phyloP scores from a whole-genome alignment of 2,113 vertebrate species.

The Paramisgurnus dabryanus region DNA sequence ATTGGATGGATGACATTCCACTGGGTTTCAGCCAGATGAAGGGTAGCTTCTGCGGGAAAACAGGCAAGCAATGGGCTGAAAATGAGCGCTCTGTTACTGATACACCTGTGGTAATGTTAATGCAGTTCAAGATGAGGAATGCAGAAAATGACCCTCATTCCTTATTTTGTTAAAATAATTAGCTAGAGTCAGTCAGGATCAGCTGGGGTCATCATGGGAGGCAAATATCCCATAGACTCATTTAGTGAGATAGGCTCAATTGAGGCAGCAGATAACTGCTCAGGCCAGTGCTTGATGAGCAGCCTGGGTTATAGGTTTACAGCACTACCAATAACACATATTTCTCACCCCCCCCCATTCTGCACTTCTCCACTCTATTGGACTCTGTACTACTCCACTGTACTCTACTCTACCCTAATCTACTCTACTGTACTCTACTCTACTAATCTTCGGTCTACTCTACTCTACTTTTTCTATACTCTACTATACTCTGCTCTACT shows the following conservation, averaged over 20 bases:
- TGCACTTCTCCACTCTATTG: background rate
- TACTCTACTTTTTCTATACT: background rate
- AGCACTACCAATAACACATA: background rate
- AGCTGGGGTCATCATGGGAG: background rate
- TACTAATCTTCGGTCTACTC: background rate
- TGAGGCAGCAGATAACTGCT: constrained; percentile 28
- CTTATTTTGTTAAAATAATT: constrained; percentile 15
- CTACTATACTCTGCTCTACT: background rate
- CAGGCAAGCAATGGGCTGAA: constrained; percentile 36
- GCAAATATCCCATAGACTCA: constrained; percentile 16
- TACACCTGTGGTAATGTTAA: constrained; percentile 72
- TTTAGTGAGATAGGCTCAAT: constrained; percentile 27
- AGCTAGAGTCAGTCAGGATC: constrained; percentile 25
- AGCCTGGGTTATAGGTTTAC: constrained; percentile 6
- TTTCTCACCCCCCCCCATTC: no score
- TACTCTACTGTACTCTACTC: background rate
- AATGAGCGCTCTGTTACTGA: constrained; percentile 64
- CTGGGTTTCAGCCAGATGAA: constrained; percentile 54
- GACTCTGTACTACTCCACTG: background rate
- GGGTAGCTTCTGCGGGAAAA: constrained; percentile 14
- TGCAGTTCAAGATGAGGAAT: constrained; percentile 63
- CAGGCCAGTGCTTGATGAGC: background rate
- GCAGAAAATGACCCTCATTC: constrained; percentile 47
- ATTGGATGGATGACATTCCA: constrained; percentile 68
- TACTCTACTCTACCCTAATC: background rate